Base-by-base conservation (phyloP, 2,888 invertebrate species). In the Siphlonurus alternatus region DNA sequence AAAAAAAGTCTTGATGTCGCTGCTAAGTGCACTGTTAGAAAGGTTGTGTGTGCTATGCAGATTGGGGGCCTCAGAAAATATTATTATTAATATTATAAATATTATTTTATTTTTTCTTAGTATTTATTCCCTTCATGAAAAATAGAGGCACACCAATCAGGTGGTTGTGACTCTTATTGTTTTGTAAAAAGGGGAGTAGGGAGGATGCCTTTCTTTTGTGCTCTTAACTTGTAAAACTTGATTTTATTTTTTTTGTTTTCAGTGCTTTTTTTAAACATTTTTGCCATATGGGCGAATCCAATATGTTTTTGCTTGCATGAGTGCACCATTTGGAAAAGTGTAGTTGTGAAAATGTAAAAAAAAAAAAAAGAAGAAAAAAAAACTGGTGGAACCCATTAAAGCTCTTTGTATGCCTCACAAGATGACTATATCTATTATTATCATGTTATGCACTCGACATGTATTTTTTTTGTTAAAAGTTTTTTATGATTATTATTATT, bases 171-270 rank as follows among this genome's bases (percentile, higher is more conserved):
- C 63, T 62, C 64, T 56, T 10, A 10, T 56, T 5, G 7, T 56
- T 56, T 56, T 67, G 67, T 67, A 66, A 66, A 65, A 66, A 67
- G 67, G 66, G 65, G 65, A 67, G 67, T 67, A 67, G 67, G 67
- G 67, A 67, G 67, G 67, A 64, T 67, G 66, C 66, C 64, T 66
- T 66, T 64, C 64, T 66, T 62, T 67, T 64, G 63, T 59, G 63
- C 61, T 65, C 61, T 61, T 60, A 61, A 64, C 61, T 61, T 64
- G 60, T 64, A 61, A 64, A 60, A 64, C 60, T 60, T 61, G 64
- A 59, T 63, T 63, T 61, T 63, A 38, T 10, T 38, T 10, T 38
- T 38, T 38, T 38, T 38, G 38, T 38, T 38, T 38, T 38, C 38
- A 38, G 38, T 38, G 38, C 38, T 38, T 38, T 63, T 63, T 63